Evolutionary conservation across 2,113 vertebrate genomes (phyloP).

Genomic region (Rhombomys opimus): DNA sequence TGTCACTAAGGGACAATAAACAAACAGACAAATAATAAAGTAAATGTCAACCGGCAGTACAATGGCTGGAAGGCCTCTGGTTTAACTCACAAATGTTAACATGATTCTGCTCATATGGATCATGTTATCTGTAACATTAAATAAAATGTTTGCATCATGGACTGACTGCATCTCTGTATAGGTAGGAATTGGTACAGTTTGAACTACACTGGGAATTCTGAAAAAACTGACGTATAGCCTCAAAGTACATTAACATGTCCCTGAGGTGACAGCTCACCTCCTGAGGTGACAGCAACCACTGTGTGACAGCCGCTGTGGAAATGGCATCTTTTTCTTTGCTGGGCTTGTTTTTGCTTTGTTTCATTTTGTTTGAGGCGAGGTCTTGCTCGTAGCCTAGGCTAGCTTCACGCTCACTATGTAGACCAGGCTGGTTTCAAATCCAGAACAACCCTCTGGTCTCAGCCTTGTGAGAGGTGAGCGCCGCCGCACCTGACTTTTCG

Average conservation of each 20-base stretch:
- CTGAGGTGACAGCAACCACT: neutral
- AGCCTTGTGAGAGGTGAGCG: too few species aligned
- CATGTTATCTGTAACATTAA: neutral
- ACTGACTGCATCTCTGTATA: neutral
- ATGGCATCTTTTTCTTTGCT: neutral
- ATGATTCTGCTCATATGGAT: neutral
- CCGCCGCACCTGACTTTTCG: neutral
- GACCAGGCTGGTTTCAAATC: neutral
- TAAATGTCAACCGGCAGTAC: neutral
- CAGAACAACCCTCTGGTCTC: neutral
- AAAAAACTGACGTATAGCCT: neutral
- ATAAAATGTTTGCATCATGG: neutral
- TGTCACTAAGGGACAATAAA: neutral
- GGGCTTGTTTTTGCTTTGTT: neutral
- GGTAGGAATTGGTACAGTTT: slow-evolving; percentile 39
- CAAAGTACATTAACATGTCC: slow-evolving; percentile 8
- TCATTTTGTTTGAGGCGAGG: neutral
- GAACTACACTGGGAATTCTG: neutral
- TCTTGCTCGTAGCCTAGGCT: neutral
- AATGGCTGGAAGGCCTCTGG: neutral
- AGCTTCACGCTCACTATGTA: neutral
- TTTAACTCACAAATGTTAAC: neutral
- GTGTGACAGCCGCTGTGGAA: neutral
- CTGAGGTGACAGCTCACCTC: neutral
- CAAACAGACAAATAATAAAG: neutral